Conservation (phyloP, 2,797 vertebrate genomes). For the Falco peregrinus region DNA sequence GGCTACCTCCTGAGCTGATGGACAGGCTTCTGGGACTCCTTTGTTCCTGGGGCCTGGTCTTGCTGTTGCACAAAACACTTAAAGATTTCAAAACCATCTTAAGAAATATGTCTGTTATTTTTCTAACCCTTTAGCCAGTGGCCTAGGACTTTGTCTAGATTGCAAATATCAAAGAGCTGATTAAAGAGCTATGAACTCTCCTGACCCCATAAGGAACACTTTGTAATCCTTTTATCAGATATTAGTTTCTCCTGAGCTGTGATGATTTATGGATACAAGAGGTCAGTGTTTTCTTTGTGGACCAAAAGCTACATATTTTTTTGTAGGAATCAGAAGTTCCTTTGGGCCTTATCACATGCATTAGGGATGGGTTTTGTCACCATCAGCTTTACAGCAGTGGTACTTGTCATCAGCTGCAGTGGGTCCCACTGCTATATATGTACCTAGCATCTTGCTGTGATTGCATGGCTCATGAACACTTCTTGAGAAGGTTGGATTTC, state of each 20-base stretch:
- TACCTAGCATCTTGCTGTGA: background rate
- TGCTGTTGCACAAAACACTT: background rate
- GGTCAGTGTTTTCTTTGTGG: background rate
- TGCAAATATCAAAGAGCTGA: background rate
- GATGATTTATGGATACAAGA: background rate
- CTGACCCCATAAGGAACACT: background rate
- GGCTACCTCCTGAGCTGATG: background rate
- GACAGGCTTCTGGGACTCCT: background rate
- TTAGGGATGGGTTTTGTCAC: background rate
- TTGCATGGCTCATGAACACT: rapidly evolving
- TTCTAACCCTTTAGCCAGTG: background rate
- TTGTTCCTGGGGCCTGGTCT: background rate
- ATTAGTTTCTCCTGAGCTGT: background rate
- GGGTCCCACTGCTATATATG: rapidly evolving
- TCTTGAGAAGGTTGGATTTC: background rate
- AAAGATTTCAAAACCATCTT: background rate
- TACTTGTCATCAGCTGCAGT: background rate
- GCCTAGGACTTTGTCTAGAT: background rate
- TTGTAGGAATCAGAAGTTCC: background rate
- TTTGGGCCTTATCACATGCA: background rate
- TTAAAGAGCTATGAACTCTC: background rate
- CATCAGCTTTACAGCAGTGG: background rate
- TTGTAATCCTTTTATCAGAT: background rate
- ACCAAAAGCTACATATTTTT: background rate
- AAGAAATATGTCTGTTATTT: conserved; percentile 9